Base-by-base conservation (phyloP, 2,888 invertebrate species). In the Melanchra persicariae region DNA sequence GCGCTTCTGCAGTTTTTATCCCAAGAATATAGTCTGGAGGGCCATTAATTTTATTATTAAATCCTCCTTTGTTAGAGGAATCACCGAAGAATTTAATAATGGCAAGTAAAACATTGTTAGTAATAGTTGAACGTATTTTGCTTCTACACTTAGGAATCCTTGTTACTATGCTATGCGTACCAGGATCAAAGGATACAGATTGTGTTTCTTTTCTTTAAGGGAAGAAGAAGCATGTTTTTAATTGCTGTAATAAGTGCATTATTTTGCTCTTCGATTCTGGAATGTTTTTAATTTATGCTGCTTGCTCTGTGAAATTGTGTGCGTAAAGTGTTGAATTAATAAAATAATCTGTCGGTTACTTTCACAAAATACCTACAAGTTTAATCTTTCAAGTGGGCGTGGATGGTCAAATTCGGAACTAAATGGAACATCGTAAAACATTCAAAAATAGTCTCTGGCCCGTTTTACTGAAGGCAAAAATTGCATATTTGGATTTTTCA, bases 1-100 rank as follows among this genome's bases (percentile, higher is more conserved):
- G 45, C 24, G 45, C 49, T 66, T 34, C 30, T 59, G 45, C 52
- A 73, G 60, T 73, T 82, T 83, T 77, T 83, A 63, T 72, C 59
- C 26, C 62, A 57, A 70, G 68, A 58, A 65, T 43, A 57, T 55
- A 64, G 63, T 67, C 61, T 58, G 12, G 61, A 72, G 40, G 19
- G 54, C 58, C 54, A 83, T 85, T 71, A 73, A 85, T 82, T 77
- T 74, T 67, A 70, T 75, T 71, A 73, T 78, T 71, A 76, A 85
- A 73, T 24, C 51, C 57, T 62, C 67, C 47, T 77, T 83, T 75
- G 73, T 77, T 59, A 69, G 7, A 57, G 22, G 54, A 67, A 78
- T 73, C 81, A 83, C 73, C 64, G 52, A 70, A 62, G 69, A 85
- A 78, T 78, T 81, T 73, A 78, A 81, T 83, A 76, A 73, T 71